These are phyloP conservation scores for Phymorhynchus buccinoides DNA, from an alignment of 1,140 invertebrate species.

Conservation along the genomic window DNA sequence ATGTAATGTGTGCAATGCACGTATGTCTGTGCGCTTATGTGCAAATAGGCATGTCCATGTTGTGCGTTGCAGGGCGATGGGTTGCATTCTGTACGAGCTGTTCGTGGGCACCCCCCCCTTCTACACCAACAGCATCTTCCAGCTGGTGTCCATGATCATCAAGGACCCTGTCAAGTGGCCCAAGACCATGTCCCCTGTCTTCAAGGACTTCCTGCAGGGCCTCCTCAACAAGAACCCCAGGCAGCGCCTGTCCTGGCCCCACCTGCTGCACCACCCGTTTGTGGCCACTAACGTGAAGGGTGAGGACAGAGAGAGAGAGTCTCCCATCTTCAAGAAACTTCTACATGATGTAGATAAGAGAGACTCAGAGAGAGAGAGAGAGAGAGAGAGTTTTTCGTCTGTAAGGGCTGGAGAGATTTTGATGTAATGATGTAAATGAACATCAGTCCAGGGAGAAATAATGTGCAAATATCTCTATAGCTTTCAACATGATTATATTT, in stretches of 20 bases:
- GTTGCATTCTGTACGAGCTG: constrained; percentile 94
- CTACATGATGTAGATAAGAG: too few species aligned
- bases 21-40: not conserved
- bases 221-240: constrained; percentile 90
- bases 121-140: constrained; percentile 89
- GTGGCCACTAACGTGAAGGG: constrained; percentile 80
- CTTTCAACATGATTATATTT: too few species aligned
- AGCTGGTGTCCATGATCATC: constrained; percentile 88
- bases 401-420: too few species aligned
- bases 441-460: constrained; percentile 75
- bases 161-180: constrained; percentile 92
- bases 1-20: not conserved
- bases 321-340: too few species aligned
- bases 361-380: too few species aligned
- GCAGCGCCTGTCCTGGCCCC: constrained; percentile 88
- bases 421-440: constrained; percentile 81
- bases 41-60: too few species aligned
- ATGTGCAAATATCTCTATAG: too few species aligned
- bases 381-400: too few species aligned
- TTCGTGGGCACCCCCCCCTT: constrained; percentile 92
- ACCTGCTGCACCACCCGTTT: constrained; percentile 89
- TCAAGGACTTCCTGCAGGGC: constrained; percentile 88
- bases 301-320: constrained; percentile 42
- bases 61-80: constrained; percentile 83
- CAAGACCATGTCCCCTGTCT: constrained; percentile 83